phyloP scores from a whole-genome alignment of 2,888 invertebrate species.

The Netelia melanura region DNA sequence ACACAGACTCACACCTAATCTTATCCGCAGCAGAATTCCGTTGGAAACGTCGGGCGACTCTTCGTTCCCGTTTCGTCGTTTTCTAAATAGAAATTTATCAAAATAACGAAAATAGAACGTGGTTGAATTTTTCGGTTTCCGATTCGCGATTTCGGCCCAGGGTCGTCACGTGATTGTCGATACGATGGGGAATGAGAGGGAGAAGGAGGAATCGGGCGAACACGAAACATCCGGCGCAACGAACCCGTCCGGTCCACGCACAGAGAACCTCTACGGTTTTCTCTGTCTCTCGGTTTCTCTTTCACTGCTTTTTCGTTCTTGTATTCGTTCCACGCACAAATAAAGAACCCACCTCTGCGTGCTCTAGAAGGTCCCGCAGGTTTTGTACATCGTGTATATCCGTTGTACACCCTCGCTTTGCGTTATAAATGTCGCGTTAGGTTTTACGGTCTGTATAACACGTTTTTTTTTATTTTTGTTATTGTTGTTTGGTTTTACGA shows the following conservation, averaged over 20 bases:
- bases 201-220: constrained; percentile 62
- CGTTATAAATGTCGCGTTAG: constrained; percentile 27
- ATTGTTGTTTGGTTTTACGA: constrained; percentile 4
- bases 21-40: constrained; percentile 51
- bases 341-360: constrained; percentile 48
- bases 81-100: constrained; percentile 35
- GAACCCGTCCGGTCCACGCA: constrained; percentile 74
- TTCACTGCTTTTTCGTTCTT: background rate
- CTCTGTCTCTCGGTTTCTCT: background rate
- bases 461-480: background rate
- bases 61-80: background rate
- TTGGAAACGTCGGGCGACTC: background rate
- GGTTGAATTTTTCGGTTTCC: constrained; percentile 18
- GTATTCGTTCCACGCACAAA: constrained; percentile 61
- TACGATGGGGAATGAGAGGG: background rate
- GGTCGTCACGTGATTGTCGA: background rate
- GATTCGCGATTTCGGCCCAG: constrained; percentile 38
- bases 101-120: constrained; percentile 35
- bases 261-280: background rate
- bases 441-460: constrained; percentile 8
- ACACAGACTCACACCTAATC: constrained; percentile 18
- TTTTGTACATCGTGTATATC: constrained; percentile 22
- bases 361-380: constrained; percentile 10
- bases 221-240: constrained; percentile 79
- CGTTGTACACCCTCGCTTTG: background rate